Evolutionary conservation across 2,113 vertebrate species (phyloP).

Genomic region (Nerophis ophidion): DNA sequence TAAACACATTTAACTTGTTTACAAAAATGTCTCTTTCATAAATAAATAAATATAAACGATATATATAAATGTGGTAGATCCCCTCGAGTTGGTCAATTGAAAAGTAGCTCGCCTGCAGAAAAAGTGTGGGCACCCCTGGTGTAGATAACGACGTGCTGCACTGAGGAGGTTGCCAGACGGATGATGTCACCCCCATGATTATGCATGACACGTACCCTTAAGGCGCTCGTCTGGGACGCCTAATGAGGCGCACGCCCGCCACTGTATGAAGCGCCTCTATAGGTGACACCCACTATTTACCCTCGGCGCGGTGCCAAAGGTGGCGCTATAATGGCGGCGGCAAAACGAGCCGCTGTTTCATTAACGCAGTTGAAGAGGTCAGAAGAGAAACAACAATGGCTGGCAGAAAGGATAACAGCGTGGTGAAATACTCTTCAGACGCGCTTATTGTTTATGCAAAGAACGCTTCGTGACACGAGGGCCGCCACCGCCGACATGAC

Average conservation of each 20-base stretch:
- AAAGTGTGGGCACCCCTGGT: no score
- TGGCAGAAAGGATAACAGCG: background rate
- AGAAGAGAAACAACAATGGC: background rate
- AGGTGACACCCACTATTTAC: constrained; percentile 11
- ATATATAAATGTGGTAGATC: no score
- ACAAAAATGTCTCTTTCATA: no score
- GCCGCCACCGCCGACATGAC: constrained; percentile 4
- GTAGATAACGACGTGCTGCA: no score
- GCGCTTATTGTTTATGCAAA: background rate
- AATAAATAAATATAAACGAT: no score
- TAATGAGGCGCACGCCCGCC: constrained; percentile 1
- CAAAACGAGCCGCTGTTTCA: constrained; percentile 21
- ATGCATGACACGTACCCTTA: background rate
- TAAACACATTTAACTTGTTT: no score
- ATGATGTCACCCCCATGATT: background rate
- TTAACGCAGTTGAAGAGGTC: constrained; percentile 8
- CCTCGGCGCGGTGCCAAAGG: background rate
- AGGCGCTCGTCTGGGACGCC: constrained; percentile 1
- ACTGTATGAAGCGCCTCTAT: no score
- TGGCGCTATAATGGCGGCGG: constrained; percentile 9
- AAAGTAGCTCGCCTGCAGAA: no score
- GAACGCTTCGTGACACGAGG: background rate
- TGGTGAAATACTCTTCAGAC: constrained; percentile 1
- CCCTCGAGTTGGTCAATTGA: no score
- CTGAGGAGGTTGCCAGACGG: background rate